Percentiles rank a stretch among this genome's conserved stretches.
These are phyloP conservation scores for Centroberyx gerrardi DNA, from an alignment of 2,797 vertebrate genomes.

Conservation along the genomic window DNA sequence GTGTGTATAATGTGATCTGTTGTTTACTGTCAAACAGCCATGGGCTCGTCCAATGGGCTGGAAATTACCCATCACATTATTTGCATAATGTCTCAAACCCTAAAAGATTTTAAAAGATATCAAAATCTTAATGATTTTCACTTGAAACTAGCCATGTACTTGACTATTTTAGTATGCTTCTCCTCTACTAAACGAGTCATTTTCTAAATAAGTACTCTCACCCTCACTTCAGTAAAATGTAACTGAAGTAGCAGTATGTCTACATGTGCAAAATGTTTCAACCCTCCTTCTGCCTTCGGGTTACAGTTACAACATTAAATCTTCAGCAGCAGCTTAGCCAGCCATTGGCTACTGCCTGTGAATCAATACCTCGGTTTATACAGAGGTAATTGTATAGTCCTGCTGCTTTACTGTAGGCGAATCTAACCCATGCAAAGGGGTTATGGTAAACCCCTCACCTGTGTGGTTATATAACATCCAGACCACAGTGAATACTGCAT, in stretches of 20 bases:
- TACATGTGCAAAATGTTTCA: background rate
- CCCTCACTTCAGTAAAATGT: no score
- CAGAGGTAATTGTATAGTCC: slow-evolving; percentile 44
- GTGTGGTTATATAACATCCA: slow-evolving; percentile 29
- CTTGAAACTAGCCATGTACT: background rate
- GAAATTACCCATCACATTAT: background rate
- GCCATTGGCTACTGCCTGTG: slow-evolving; percentile 30
- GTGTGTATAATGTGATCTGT: background rate
- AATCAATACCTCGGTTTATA: slow-evolving; percentile 15
- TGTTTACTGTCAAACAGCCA: background rate
- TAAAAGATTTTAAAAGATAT: slow-evolving; percentile 6
- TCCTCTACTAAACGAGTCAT: background rate
- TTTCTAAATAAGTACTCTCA: background rate
- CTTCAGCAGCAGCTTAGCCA: slow-evolving; percentile 46
- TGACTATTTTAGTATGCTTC: background rate
- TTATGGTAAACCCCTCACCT: slow-evolving; percentile 5
- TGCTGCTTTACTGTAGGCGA: slow-evolving; percentile 10
- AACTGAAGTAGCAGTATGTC: no score
- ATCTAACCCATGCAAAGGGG: background rate
- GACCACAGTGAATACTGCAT: slow-evolving; percentile 7
- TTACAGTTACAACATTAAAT: slow-evolving; percentile 46
- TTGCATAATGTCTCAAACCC: background rate
- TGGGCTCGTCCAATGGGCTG: background rate
- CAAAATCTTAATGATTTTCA: background rate
- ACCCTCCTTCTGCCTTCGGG: background rate